Evolutionary conservation across 1,140 invertebrate species (phyloP), one percentile per base, ranked within the genome.

Genomic region (Galleria mellonella): DNA sequence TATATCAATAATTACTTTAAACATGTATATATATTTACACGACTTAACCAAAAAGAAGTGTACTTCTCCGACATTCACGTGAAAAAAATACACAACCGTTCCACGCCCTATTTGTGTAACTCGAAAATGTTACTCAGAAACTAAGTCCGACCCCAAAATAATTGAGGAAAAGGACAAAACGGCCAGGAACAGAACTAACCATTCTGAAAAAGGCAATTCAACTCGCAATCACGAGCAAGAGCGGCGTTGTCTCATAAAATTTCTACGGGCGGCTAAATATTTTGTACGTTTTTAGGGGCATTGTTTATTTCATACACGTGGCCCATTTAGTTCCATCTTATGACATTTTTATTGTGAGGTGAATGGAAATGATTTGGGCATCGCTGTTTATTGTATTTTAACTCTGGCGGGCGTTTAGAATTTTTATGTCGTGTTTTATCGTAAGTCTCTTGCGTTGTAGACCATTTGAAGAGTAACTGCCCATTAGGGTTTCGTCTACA

Each of bases 281-380:
- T 42, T 49, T 39, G 46, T 56, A 61, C 51, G 52, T 61, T 62
- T 57, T 43, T 50, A 55, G 40, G 43, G 44, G 29, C 30, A 56
- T 65, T 64, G 51, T 64, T 70, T 71, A 66, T 72, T 69, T 64
- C 58, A 58, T 62, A 52, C 54, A 63, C 63, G 62, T 60, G 59
- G 54, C 51, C 55, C 43, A 50, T 70, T 67, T 55, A 30, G 32
- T 49, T 37, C 38, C 50, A 38, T 55, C 44, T 56, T 66, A 62
- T 66, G 58, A 63, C 62, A 59, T 68, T 73, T 71, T 74, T 74
- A 77, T 72, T 65, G 61, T 62, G 51, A 68, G 60, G 55, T 69
- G 55, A 63, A 62, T 40, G 51, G 50, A 61, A 68, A 69, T 43
- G 40, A 23, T 23, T 23, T 23, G 17, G 17, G 51, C 53, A 53